Evolutionary conservation across 2,113 vertebrate species (phyloP).

Genomic region (Gyps fulvus): DNA sequence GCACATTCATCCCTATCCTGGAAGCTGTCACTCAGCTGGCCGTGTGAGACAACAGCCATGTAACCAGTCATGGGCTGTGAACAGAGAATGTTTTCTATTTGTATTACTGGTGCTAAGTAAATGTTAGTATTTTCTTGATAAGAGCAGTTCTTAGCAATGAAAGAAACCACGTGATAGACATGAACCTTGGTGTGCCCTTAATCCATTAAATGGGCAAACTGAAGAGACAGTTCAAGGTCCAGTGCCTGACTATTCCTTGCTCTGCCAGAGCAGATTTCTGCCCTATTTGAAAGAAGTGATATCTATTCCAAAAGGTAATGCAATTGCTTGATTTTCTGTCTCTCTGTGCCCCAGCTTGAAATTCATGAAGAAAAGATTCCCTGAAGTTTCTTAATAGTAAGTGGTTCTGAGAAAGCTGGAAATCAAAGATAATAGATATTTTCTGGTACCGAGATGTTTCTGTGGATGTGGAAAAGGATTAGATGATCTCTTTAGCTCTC

Average conservation of each 20-base stretch:
- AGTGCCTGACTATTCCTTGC: neutral
- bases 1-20: neutral
- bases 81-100: neutral
- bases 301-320: neutral
- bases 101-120: neutral
- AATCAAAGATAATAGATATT: constrained; percentile 12
- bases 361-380: constrained; percentile 20
- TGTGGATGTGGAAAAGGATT: neutral
- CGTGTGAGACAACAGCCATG: neutral
- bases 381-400: constrained; percentile 27
- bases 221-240: neutral
- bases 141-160: neutral
- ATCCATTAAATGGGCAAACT: neutral
- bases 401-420: neutral
- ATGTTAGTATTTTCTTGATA: neutral
- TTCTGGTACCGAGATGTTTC: neutral
- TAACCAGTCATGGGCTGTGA: neutral
- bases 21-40: neutral
- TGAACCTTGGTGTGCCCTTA: neutral
- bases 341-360: neutral
- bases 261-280: neutral
- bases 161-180: neutral
- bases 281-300: neutral
- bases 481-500: neutral
- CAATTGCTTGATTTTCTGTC: constrained; percentile 11